Percentiles rank a stretch among this genome's conserved stretches.
Evolutionary conservation across 2,113 vertebrate species (phyloP).

Genomic region (Amphiprion ocellaris): DNA sequence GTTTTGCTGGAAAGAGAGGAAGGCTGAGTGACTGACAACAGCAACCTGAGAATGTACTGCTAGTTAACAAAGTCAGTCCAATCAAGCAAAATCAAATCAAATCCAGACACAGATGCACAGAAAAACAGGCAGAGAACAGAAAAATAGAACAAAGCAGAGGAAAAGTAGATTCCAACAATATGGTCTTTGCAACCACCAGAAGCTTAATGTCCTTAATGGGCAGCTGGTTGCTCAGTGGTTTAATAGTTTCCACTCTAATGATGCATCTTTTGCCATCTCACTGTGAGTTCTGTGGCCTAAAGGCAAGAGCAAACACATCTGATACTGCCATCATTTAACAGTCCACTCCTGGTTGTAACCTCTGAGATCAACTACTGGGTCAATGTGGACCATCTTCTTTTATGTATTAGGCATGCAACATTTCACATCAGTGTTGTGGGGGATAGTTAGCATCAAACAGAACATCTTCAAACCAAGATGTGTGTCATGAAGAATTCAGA

Average conservation of each 20-base stretch:
- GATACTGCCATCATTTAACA: slow-evolving; percentile 10
- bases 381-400: not conserved
- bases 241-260: slow-evolving; percentile 51
- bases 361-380: not conserved
- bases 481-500: not conserved
- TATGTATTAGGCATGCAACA: not conserved
- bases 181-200: slow-evolving; percentile 20
- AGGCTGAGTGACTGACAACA: slow-evolving; percentile 14
- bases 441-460: not conserved
- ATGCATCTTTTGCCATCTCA: slow-evolving; percentile 19
- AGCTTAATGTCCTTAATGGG: slow-evolving; percentile 37
- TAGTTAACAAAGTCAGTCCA: slow-evolving; percentile 32
- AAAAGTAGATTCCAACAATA: slow-evolving; percentile 17
- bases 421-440: slow-evolving; percentile 5
- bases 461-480: not conserved
- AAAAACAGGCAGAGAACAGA: not conserved
- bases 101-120: slow-evolving; percentile 15
- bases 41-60: not conserved
- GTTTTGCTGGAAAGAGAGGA: slow-evolving; percentile 8
- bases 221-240: slow-evolving; percentile 52
- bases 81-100: slow-evolving; percentile 26
- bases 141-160: not conserved
- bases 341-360: not conserved
- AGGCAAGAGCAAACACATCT: slow-evolving; percentile 19
- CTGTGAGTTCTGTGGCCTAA: slow-evolving; percentile 30